A percentile compares a stretch with the other conserved stretches of the same genome.
Conservation (phyloP, 2,797 vertebrate species). For the Australoheros facetus region DNA sequence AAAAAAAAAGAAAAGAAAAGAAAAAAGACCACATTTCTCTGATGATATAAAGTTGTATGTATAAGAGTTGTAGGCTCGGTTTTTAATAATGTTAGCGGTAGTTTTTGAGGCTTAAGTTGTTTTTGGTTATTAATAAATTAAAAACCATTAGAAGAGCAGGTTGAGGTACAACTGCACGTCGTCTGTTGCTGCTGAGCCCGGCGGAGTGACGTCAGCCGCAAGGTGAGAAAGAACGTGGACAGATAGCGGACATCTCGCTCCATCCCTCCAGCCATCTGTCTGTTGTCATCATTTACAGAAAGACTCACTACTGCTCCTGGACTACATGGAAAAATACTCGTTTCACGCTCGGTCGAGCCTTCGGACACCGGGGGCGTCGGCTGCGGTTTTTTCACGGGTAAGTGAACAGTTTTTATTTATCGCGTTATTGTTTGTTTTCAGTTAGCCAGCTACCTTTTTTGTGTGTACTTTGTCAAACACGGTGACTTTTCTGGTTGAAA, state of each 20-base stretch:
- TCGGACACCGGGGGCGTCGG: slow-evolving; percentile 8
- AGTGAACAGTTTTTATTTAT: slow-evolving; percentile 6
- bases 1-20: no score
- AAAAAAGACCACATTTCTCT: neutral
- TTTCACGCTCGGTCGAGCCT: slow-evolving; percentile 10
- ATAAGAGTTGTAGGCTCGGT: no score
- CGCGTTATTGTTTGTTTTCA: slow-evolving; percentile 19
- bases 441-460: neutral
- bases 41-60: neutral
- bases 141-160: neutral
- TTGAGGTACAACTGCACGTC: neutral
- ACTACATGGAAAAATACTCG: slow-evolving; percentile 30
- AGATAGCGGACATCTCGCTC: slow-evolving; percentile 1
- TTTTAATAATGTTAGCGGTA: rapidly evolving
- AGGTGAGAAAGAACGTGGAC: slow-evolving; percentile 52
- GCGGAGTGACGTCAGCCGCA: slow-evolving; percentile 66
- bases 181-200: neutral
- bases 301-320: neutral
- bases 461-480: neutral
- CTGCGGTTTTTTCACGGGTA: slow-evolving; percentile 60
- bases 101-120: rapidly evolving
- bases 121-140: neutral
- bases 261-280: slow-evolving; percentile 27
- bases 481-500: neutral
- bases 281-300: slow-evolving; percentile 7